These are phyloP conservation scores for Ranitomeya imitator DNA, from an alignment of 2,113 vertebrate genomes.

Conservation along the genomic window DNA sequence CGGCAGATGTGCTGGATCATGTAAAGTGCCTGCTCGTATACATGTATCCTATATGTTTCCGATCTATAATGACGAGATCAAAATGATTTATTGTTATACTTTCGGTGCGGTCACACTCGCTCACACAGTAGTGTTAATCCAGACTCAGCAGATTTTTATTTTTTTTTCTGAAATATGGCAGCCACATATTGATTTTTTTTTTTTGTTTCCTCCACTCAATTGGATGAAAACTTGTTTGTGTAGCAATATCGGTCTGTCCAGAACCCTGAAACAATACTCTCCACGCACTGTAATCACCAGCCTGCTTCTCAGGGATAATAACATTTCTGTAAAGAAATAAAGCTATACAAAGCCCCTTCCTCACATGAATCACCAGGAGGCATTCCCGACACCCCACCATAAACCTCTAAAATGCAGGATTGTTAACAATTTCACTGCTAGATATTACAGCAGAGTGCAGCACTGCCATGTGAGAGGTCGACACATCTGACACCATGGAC, in stretches of 20 bases:
- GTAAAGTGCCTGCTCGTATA: neutral
- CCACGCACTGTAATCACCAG: slow-evolving; percentile 63
- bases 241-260: slow-evolving; percentile 93
- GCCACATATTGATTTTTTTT: slow-evolving; percentile 84
- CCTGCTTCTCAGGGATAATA: slow-evolving; percentile 54
- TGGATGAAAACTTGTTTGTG: slow-evolving; percentile 98
- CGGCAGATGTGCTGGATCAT: neutral
- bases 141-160: slow-evolving; percentile 80
- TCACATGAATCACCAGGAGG: slow-evolving; percentile 38
- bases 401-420: slow-evolving; percentile 7
- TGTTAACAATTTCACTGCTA: slow-evolving; percentile 21
- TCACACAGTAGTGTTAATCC: slow-evolving; percentile 60
- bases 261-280: slow-evolving; percentile 84
- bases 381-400: neutral
- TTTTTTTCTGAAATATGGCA: slow-evolving; percentile 74
- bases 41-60: neutral
- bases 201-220: slow-evolving; percentile 87
- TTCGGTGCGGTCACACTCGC: neutral
- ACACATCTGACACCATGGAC: neutral
- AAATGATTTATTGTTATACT: slow-evolving; percentile 56
- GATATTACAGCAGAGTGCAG: neutral
- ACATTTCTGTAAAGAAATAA: slow-evolving; percentile 49
- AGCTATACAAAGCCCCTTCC: slow-evolving; percentile 13
- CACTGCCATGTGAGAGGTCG: neutral
- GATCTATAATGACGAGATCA: neutral